phyloP scores from a whole-genome alignment of 2,888 invertebrate species.

The Orchestes rusci region DNA sequence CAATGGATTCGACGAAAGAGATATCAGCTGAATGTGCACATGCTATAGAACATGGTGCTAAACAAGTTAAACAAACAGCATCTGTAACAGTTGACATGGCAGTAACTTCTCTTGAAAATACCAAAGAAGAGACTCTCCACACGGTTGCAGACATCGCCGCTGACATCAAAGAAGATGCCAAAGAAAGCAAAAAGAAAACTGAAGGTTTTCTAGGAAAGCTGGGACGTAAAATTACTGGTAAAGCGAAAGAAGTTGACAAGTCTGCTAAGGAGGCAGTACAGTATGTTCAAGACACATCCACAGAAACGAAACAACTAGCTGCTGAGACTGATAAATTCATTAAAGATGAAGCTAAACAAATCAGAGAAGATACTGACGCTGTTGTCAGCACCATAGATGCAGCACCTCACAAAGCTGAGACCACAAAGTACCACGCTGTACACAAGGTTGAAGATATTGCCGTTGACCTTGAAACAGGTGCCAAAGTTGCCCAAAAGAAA shows the following conservation, averaged over 20 bases:
- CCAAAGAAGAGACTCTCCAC: too few species aligned
- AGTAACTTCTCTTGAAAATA: too few species aligned
- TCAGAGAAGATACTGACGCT: background rate
- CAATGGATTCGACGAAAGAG: too few species aligned
- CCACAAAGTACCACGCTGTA: background rate
- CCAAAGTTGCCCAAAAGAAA: constrained; percentile 21
- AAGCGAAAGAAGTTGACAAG: constrained; percentile 11
- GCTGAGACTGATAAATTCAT: background rate
- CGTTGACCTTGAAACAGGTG: constrained; percentile 6
- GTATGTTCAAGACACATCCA: background rate
- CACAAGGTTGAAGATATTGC: background rate
- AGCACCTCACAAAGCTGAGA: background rate
- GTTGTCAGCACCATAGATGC: background rate
- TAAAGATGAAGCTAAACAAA: background rate
- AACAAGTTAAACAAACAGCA: too few species aligned
- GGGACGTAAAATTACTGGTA: constrained; percentile 17
- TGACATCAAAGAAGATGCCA: constrained; percentile 22
- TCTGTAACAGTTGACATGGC: too few species aligned
- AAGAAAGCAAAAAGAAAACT: constrained; percentile 3
- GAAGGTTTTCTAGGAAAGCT: constrained; percentile 25
- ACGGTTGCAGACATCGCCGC: too few species aligned
- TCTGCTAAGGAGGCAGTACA: constrained; percentile 3
- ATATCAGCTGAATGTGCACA: too few species aligned
- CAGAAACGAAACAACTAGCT: background rate
- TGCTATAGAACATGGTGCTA: too few species aligned